Percentiles rank a stretch among this genome's conserved stretches.
Evolutionary conservation across 2,888 invertebrate species (phyloP).

Genomic region (Drosophila mimica): DNA sequence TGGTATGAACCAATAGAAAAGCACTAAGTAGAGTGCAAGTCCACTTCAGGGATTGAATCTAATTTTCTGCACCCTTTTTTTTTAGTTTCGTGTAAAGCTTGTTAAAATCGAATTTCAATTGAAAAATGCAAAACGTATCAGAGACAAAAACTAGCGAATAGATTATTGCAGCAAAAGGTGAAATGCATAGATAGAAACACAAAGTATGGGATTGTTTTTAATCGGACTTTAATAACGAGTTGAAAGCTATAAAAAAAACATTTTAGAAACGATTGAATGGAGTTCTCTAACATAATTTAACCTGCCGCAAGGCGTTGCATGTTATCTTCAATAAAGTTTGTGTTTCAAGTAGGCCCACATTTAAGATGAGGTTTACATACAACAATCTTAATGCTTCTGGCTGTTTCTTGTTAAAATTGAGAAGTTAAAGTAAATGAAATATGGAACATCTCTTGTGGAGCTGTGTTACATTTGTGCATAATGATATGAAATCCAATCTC

Average conservation of each 20-base stretch:
- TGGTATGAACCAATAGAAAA: slow-evolving; percentile 13
- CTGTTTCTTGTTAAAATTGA: not conserved
- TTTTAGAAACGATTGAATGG: not conserved
- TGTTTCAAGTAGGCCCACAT: not conserved
- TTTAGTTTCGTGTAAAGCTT: slow-evolving; percentile 2
- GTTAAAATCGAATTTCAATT: slow-evolving; percentile 16
- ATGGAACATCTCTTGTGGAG: not conserved
- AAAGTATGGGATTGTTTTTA: not conserved
- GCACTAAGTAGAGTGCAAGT: slow-evolving; percentile 13
- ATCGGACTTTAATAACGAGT: not conserved
- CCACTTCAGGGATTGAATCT: slow-evolving; percentile 20
- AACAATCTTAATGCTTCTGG: not conserved
- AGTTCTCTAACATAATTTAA: not conserved
- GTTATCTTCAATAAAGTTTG: too few relatives aligned
- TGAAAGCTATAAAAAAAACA: not conserved
- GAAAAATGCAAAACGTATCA: not conserved
- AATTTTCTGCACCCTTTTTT: slow-evolving; percentile 2
- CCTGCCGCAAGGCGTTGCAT: too few relatives aligned
- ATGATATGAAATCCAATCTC: not conserved
- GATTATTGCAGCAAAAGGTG: not conserved
- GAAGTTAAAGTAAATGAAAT: not conserved
- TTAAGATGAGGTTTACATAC: not conserved
- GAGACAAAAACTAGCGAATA: not conserved
- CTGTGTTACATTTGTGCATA: not conserved
- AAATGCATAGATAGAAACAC: not conserved